phyloP scores from a whole-genome alignment of 1,140 invertebrate genomes.

The Trachymyrmex septentrionalis region DNA sequence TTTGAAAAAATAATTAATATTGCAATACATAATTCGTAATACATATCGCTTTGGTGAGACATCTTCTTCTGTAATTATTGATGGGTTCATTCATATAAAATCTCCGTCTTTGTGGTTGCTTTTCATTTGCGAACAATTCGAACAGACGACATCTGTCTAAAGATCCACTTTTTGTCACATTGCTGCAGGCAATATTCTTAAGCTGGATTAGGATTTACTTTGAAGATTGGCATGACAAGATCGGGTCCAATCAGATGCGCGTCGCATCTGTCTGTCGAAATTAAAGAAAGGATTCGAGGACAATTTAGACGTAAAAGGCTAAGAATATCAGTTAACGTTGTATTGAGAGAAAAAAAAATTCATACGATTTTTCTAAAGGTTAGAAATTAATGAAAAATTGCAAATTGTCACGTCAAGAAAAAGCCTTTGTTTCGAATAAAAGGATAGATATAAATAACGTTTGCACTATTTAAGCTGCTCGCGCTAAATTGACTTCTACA shows the following conservation, averaged over 20 bases:
- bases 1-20: not conserved
- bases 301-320: not conserved
- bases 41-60: not conserved
- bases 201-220: constrained; percentile 3
- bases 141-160: constrained; percentile 56
- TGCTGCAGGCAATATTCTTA: constrained; percentile 49
- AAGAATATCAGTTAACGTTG: not conserved
- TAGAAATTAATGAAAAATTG: not conserved
- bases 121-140: constrained; percentile 32
- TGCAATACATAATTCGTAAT: not conserved
- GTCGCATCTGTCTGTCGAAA: constrained; percentile 60
- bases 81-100: not conserved
- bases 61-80: not conserved
- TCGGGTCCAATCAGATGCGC: not conserved
- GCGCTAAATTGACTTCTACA: constrained; percentile 19
- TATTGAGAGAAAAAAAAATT: not conserved
- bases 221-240: constrained; percentile 61
- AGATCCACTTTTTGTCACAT: constrained; percentile 39
- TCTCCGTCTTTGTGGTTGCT: constrained; percentile 27
- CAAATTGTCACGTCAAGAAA: not conserved
- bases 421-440: not conserved
- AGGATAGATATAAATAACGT: not conserved
- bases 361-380: not conserved
- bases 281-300: not conserved
- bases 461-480: not conserved